Evolutionary conservation across 2,888 invertebrate species (phyloP), one percentile per base, ranked within the genome.

Genomic region (Spatulosminthurus flaviceps): DNA sequence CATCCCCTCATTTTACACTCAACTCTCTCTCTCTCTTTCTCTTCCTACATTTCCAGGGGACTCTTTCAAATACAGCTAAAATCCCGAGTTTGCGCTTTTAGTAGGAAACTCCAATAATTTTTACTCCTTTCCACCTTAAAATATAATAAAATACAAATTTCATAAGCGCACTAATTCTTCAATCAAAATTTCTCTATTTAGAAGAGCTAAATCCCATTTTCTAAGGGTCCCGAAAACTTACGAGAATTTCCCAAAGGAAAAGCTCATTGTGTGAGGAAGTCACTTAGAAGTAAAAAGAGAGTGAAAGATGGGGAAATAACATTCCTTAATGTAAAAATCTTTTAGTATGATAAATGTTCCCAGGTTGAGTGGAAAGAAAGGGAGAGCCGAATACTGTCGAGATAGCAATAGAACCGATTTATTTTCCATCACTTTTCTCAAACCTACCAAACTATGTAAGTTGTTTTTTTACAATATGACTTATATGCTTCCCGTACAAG

Each of bases 381-480:
- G 41, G 75, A 64, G 24, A 70, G 72, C 21, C 19, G 72, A 72
- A 51, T 24, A 24, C 43, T 51, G 72, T 72, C 26, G 51, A 72
- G 51, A 51, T 72, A 43, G 64, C n/a, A 66, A 64, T 41, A 60
- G 60, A 73, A 19, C 42, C 75, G 64, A 75, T 75, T 64, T 64
- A 64, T 75, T 75, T 74, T 75, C 75, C 64, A 75, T 75, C 75
- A 75, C 29, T 75, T 64, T 64, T 21, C 60, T n/a, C n/a, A n/a
- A n/a, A n/a, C n/a, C n/a, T n/a, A n/a, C n/a, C n/a, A n/a, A n/a
- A n/a, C n/a, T n/a, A n/a, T 64, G 64, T 75, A 75, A 75, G 75
- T 75, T 64, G 75, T 75, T 75, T 74, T 64, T 73, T 28, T n/a
- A n/a, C n/a, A 51, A 51, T 51, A 51, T 16, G 51, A 51, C 51